Conservation (phyloP, 2,113 vertebrate species). For the Scopus umbretta region DNA sequence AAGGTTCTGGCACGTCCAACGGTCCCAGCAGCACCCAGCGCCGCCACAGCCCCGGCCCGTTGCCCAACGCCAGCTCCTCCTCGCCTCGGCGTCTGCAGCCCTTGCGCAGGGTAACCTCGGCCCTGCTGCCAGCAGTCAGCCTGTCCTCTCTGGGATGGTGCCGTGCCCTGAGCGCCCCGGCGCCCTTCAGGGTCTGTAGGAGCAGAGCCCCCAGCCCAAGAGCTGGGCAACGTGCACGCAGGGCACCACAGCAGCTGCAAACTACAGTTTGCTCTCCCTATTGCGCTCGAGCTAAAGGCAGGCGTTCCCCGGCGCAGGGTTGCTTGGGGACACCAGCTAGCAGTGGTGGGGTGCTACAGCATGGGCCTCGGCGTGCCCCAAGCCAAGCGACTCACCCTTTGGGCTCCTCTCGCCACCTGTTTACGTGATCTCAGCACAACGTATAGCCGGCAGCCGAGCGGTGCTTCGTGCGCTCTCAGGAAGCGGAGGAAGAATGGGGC, state of each 20-base stretch:
- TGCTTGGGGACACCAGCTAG: neutral
- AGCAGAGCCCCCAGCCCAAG: neutral
- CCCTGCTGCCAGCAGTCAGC: neutral
- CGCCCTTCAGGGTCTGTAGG: no score
- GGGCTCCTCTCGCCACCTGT: neutral
- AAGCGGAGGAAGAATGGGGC: neutral
- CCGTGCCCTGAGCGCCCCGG: no score
- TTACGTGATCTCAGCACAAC: neutral
- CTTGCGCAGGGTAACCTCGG: neutral
- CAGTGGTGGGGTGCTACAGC: neutral
- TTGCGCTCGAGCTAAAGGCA: neutral
- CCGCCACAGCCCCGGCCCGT: fast-evolving
- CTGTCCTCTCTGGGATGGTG: neutral
- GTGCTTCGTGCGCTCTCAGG: neutral
- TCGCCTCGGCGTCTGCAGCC: neutral
- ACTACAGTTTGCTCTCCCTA: neutral
- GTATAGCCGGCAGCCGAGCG: fast-evolving
- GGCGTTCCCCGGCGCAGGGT: neutral
- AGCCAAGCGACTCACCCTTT: fast-evolving
- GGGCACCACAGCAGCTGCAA: neutral
- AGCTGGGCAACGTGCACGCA: neutral
- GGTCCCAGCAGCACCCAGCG: neutral
- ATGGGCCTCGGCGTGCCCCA: fast-evolving
- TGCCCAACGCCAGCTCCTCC: neutral
- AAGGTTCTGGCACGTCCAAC: neutral